Evolutionary conservation across 2,113 vertebrate genomes (phyloP), one percentile per base, ranked within the genome.

Genomic region (Rhinopomastus cyanomelas): DNA sequence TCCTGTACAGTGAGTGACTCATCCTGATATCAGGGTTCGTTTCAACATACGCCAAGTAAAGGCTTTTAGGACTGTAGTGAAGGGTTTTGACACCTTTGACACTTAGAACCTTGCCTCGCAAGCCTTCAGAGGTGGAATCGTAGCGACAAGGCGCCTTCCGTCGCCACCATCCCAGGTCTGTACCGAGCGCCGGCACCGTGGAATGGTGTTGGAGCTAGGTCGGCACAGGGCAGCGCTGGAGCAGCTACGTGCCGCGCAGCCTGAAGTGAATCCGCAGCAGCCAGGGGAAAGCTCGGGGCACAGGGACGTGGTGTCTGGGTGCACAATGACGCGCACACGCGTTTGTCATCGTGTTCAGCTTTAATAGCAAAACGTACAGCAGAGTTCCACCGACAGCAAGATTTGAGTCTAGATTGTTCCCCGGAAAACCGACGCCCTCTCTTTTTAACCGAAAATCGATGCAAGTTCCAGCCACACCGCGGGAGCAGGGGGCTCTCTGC

Each of bases 301-400:
- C 78, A 72, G 83, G 81, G 80, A 52, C 67, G 48, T 66, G 59
- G 59, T 56, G 53, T 66, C 60, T 44, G 12, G 46, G 76, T 92
- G 90, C 89, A 92, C 94, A 91, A 95, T 87, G 81, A 89, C 72
- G 86, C 91, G 89, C 69, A 85, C 89, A 93, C 75, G 46, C 32
- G 39, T 61, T 52, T 85, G 65, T 79, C 95, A 94, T 90, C 81
- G 90, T 0, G 8, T 88, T 92, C 88, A 92, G 59, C 84, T 96
- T 94, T 90, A 87, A 96, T 55, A 92, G 87, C 90, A 97, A 90
- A 93, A 96, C 77, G 94, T 94, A 92, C 94, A 90, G 72, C 65
- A 84, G 76, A 82, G 92, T 79, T 78, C 53, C 81, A 94, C 88
- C 69, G 74, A 87, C 86, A 81, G 90, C 52, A 96, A 93, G 93